phyloP scores from a whole-genome alignment of 1,140 invertebrate species.

The Centruroides vittatus region DNA sequence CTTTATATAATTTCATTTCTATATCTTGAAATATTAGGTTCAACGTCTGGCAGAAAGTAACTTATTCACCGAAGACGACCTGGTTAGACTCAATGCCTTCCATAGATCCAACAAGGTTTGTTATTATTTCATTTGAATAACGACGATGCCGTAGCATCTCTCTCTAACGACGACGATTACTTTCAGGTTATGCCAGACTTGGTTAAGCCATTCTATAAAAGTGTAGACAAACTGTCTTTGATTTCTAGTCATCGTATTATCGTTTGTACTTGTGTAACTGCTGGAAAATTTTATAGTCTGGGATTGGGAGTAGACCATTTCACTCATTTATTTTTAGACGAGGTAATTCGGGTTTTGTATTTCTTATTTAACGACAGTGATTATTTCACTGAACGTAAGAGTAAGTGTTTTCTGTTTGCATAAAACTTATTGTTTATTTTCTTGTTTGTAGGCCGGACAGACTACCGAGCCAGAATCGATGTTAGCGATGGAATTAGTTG shows the following conservation, averaged over 20 bases:
- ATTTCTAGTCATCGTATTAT: conserved; percentile 59
- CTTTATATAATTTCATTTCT: too few species aligned
- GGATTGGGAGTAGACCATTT: conserved; percentile 58
- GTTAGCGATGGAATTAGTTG: conserved; percentile 43
- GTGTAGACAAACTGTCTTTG: conserved; percentile 27
- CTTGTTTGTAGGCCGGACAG: conserved; percentile 49
- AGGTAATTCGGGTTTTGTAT: conserved; percentile 27
- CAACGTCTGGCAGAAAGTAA: conserved; percentile 7
- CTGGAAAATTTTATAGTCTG: conserved; percentile 51
- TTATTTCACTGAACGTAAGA: too few species aligned
- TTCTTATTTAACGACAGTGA: too few species aligned
- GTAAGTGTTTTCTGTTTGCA: too few species aligned
- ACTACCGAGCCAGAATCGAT: conserved; percentile 75
- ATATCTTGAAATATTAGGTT: not conserved
- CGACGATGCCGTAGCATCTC: too few species aligned
- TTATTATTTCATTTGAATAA: too few species aligned
- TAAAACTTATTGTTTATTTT: not conserved
- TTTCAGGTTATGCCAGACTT: conserved; percentile 24
- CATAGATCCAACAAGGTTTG: conserved; percentile 26
- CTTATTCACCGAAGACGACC: conserved; percentile 13
- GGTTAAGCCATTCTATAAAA: conserved; percentile 50
- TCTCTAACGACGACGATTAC: too few species aligned
- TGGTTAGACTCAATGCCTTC: conserved; percentile 23
- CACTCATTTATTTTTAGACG: conserved; percentile 76
- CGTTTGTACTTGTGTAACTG: conserved; percentile 59